Conservation (phyloP, 2,797 vertebrate genomes). For the Chaetodon trifasciatus region DNA sequence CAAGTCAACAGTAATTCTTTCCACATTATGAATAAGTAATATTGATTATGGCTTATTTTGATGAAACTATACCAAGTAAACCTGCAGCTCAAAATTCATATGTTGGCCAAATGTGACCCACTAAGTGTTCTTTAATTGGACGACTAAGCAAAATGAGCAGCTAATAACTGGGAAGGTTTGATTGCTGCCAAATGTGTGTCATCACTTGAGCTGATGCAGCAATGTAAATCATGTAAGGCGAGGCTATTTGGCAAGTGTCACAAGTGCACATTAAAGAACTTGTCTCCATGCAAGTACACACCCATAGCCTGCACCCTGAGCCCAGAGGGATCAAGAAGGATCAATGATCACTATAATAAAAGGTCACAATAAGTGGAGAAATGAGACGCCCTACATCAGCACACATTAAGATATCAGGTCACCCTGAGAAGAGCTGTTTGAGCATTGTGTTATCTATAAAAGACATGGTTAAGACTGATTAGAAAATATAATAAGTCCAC, state of each 20-base stretch:
- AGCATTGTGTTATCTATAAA: neutral
- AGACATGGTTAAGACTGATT: neutral
- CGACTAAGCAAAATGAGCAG: neutral
- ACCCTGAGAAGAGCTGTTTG: neutral
- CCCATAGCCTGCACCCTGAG: slow-evolving; percentile 34
- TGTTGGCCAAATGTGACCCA: neutral
- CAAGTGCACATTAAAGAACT: neutral
- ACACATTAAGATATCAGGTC: neutral
- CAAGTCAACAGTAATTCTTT: slow-evolving; percentile 4
- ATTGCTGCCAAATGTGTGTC: slow-evolving; percentile 26
- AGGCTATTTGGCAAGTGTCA: slow-evolving; percentile 26
- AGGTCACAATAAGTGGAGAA: slow-evolving; percentile 16
- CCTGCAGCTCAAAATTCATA: neutral
- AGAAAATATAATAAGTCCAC: neutral
- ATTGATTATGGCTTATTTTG: neutral
- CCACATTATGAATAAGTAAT: neutral
- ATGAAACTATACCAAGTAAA: neutral
- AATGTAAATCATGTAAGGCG: slow-evolving; percentile 4
- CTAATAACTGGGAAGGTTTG: neutral
- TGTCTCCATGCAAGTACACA: slow-evolving; percentile 9
- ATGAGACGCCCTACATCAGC: slow-evolving; percentile 19
- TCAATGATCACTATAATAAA: slow-evolving; percentile 44
- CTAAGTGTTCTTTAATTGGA: neutral
- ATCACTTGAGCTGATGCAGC: neutral
- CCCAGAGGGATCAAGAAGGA: slow-evolving; percentile 41